Conservation (phyloP, 2,113 vertebrate genomes). For the Cheilinus undulatus region DNA sequence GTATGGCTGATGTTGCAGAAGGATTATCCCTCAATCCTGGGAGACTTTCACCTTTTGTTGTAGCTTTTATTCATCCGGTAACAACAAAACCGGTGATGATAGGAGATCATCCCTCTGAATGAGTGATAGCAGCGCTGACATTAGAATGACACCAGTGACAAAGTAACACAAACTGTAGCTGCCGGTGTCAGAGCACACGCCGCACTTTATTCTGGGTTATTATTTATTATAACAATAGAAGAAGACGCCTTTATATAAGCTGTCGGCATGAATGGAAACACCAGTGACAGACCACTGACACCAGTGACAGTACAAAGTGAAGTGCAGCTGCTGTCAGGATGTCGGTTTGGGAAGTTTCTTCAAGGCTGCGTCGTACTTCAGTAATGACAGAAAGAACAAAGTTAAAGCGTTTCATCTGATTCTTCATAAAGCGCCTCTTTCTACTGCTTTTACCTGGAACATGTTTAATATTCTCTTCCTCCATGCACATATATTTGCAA, state of each 20-base stretch:
- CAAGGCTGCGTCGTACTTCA: background rate
- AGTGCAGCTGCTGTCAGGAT: conserved; percentile 19
- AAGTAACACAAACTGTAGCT: conserved; percentile 43
- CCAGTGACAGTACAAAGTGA: conserved; percentile 32
- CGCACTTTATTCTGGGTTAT: conserved; percentile 46
- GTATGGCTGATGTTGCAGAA: background rate
- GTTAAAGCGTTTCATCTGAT: background rate
- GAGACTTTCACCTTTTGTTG: conserved; percentile 7
- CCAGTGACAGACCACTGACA: conserved; percentile 32
- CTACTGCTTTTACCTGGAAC: no score
- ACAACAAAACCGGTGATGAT: conserved; percentile 12
- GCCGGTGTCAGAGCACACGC: conserved; percentile 35
- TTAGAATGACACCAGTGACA: conserved; percentile 46
- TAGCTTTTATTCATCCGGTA: conserved; percentile 25
- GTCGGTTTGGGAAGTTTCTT: conserved; percentile 6
- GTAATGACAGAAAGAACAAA: background rate
- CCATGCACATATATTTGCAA: no score
- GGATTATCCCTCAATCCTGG: conserved; percentile 23
- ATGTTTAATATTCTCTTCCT: no score
- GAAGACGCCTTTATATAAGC: conserved; percentile 30
- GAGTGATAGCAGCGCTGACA: conserved; percentile 45
- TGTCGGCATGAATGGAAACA: conserved; percentile 39
- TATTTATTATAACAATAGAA: conserved; percentile 43
- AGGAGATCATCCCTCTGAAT: conserved; percentile 40
- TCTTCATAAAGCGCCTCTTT: background rate